A percentile compares a stretch with the other conserved stretches of the same genome.
Conservation (phyloP, 2,113 vertebrate genomes). For the Hylia prasina region DNA sequence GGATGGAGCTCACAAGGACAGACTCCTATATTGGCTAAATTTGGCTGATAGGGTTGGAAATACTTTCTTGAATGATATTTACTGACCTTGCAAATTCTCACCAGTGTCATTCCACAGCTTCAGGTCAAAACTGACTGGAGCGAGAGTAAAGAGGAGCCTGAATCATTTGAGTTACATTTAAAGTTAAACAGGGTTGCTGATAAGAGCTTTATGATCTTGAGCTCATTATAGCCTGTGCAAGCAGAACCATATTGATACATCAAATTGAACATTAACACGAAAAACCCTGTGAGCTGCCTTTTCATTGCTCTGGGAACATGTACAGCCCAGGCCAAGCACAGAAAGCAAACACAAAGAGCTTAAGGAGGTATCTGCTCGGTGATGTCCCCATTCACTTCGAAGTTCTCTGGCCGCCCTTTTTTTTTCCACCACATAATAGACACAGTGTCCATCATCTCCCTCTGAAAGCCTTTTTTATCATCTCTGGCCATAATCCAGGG, state of each 20-base stretch:
- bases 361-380: neutral
- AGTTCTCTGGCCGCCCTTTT: neutral
- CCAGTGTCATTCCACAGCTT: conserved; percentile 19
- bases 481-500: conserved; percentile 27
- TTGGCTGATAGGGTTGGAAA: neutral
- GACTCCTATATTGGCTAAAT: neutral
- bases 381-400: neutral
- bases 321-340: neutral
- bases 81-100: conserved; percentile 46
- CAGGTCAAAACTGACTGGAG: conserved; percentile 41
- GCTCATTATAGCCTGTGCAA: conserved; percentile 55
- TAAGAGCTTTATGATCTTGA: conserved; percentile 54
- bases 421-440: neutral
- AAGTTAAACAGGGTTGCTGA: conserved; percentile 49
- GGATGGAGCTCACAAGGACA: neutral
- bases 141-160: neutral
- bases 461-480: conserved; percentile 23
- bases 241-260: conserved; percentile 56
- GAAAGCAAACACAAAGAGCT: conserved; percentile 9
- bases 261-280: conserved; percentile 46
- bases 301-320: neutral
- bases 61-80: conserved; percentile 20
- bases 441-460: neutral
- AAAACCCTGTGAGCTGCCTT: conserved; percentile 10
- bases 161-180: conserved; percentile 25